These are phyloP conservation scores for Rhinogobio ventralis DNA, from an alignment of 2,797 vertebrate genomes.

Conservation along the genomic window DNA sequence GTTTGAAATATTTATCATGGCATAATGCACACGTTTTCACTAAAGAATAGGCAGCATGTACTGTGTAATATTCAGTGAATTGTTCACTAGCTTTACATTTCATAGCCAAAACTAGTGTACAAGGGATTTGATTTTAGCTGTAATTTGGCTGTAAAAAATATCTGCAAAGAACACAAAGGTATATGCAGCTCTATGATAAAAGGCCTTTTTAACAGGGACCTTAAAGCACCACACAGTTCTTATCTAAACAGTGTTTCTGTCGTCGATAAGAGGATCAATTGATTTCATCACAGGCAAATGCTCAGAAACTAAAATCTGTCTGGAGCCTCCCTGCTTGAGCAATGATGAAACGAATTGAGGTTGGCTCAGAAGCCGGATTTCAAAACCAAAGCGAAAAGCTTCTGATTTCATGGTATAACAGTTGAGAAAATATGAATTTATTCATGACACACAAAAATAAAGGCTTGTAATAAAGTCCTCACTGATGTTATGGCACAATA, in stretches of 20 bases:
- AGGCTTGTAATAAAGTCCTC: neutral
- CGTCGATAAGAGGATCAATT: slow-evolving; percentile 45
- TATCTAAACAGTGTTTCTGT: slow-evolving; percentile 35
- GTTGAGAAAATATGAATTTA: neutral
- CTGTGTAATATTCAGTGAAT: neutral
- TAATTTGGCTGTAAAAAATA: neutral
- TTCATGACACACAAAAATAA: neutral
- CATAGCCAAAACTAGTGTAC: neutral
- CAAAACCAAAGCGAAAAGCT: slow-evolving; percentile 24
- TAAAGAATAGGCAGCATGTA: neutral
- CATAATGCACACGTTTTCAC: neutral
- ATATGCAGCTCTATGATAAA: slow-evolving; percentile 18
- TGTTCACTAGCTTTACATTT: neutral
- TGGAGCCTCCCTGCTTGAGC: slow-evolving; percentile 30
- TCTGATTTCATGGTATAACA: neutral
- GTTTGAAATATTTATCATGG: neutral
- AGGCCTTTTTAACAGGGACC: slow-evolving; percentile 17
- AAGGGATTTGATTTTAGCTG: slow-evolving; percentile 2
- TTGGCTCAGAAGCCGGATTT: slow-evolving; percentile 11
- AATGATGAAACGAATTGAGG: slow-evolving; percentile 36
- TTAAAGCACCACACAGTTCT: slow-evolving; percentile 25
- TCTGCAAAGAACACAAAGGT: slow-evolving; percentile 10
- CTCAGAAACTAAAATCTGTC: slow-evolving; percentile 27
- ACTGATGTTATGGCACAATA: neutral
- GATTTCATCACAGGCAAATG: slow-evolving; percentile 44